Percentiles rank a stretch among this genome's conserved stretches.
Evolutionary conservation across 2,888 invertebrate genomes (phyloP).

Genomic region (Amiota mariae): DNA sequence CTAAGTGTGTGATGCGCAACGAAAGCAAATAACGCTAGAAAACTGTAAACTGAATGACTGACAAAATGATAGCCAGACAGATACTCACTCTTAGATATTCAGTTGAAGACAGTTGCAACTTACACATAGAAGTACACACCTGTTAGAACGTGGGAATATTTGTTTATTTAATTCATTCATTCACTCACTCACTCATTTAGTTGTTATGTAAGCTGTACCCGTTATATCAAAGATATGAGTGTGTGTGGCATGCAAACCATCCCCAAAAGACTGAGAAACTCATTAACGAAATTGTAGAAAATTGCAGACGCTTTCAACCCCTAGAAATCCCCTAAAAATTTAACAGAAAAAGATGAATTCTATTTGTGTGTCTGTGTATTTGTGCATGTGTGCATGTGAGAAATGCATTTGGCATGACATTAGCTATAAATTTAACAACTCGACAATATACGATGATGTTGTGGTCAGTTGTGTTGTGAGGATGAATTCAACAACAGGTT

Average conservation of each 20-base stretch:
- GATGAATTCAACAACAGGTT: background rate
- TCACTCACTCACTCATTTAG: background rate
- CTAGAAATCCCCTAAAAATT: too few relatives aligned
- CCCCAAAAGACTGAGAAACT: background rate
- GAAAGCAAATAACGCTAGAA: slow-evolving; percentile 5
- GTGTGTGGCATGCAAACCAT: slow-evolving; percentile 11
- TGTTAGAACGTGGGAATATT: slow-evolving; percentile 45
- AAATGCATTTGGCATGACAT: slow-evolving; percentile 7
- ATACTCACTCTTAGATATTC: too few relatives aligned
- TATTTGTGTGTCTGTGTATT: background rate
- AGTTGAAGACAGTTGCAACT: too few relatives aligned
- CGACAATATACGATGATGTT: too few relatives aligned
- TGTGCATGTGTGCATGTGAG: background rate
- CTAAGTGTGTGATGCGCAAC: background rate
- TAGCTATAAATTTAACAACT: background rate
- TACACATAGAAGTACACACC: slow-evolving; percentile 14
- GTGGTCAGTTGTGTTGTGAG: slow-evolving; percentile 7
- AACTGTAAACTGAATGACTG: background rate
- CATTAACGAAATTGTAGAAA: background rate
- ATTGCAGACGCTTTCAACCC: slow-evolving; percentile 4
- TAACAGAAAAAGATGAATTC: background rate
- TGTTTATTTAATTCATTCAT: background rate
- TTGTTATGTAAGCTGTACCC: slow-evolving; percentile 7
- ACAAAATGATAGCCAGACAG: slow-evolving; percentile 8
- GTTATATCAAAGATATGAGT: slow-evolving; percentile 6